phyloP scores from a whole-genome alignment of 1,140 invertebrate genomes.

The Drosophila funebris region DNA sequence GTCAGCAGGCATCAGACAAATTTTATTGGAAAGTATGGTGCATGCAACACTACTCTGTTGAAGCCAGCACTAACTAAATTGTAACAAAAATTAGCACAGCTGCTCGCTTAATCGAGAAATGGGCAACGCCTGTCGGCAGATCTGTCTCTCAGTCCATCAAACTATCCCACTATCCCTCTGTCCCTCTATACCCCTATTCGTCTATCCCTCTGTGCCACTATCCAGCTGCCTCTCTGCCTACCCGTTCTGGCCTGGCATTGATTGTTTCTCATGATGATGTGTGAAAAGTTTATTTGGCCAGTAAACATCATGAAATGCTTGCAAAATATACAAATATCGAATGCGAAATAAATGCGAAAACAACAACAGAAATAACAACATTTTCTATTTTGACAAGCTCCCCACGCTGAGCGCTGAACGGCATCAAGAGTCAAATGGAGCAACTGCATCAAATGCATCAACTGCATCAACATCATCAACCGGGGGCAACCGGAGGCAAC shows the following conservation, averaged over 20 bases:
- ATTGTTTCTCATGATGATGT: slow-evolving; percentile 72
- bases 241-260: slow-evolving; percentile 56
- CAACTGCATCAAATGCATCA: slow-evolving; percentile 26
- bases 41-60: neutral
- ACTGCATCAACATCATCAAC: slow-evolving; percentile 1
- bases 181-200: neutral
- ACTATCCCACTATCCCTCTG: slow-evolving; percentile 5
- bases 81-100: slow-evolving; percentile 36
- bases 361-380: slow-evolving; percentile 4
- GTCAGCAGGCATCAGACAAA: neutral
- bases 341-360: slow-evolving; percentile 13
- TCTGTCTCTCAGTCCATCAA: slow-evolving; percentile 26
- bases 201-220: neutral
- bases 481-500: neutral
- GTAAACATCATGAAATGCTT: slow-evolving; percentile 75
- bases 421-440: slow-evolving; percentile 22
- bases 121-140: slow-evolving; percentile 23
- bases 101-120: slow-evolving; percentile 29
- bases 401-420: neutral
- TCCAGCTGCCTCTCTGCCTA: neutral
- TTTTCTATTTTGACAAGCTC: slow-evolving; percentile 19
- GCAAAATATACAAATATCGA: slow-evolving; percentile 65
- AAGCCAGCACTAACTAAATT: neutral
- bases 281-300: slow-evolving; percentile 78
- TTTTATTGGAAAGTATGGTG: neutral